Base-by-base conservation (phyloP, 2,888 invertebrate genomes). In the Patella depressa region DNA sequence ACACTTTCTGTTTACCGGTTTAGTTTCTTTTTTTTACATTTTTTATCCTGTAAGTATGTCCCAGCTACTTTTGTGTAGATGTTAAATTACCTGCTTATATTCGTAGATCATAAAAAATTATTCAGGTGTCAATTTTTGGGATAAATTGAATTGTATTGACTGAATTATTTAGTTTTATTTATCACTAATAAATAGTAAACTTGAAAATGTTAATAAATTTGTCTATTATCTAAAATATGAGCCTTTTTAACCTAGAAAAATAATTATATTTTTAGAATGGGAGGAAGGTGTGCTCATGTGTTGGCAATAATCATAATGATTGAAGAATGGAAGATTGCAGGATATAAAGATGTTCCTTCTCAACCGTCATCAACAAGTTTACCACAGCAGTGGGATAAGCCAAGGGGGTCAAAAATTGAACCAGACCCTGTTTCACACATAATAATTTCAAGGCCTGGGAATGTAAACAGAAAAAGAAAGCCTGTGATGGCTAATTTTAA, bases 281-380 rank as follows among this genome's bases (percentile, higher is more conserved):
- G 57, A n/a, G 57, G 57, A n/a, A 57, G 57, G 57, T 57, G 57
- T 57, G 57, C 57, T 17, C 57, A 57, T 57, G 57, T 57, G 14
- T n/a, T 57, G 14, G 57, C 57, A 17, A n/a, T 57, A 5, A 57
- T 57, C 3, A 57, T 57, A 7, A n/a, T 57, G n/a, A n/a, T n/a
- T 4, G 57, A 57, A 57, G 57, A 57, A n/a, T 57, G 57, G 57
- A 59, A 59, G 19, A 59, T 59, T 3, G 15, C 59, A 15, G 59
- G n/a, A 14, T 59, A 17, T n/a, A 17, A 17, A 15, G 59, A 59
- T 17, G 59, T 59, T n/a, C 59, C 59, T 15, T 59, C 59, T 9
- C 14, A 59, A 17, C 59, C 59, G 12, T 15, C 59, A 59, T 59
- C 14, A 17, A 59, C 59, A 14, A 59, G 59, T 15, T 19, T 59